Conservation (phyloP, 2,888 invertebrate genomes). For the Phyllotreta striolata region DNA sequence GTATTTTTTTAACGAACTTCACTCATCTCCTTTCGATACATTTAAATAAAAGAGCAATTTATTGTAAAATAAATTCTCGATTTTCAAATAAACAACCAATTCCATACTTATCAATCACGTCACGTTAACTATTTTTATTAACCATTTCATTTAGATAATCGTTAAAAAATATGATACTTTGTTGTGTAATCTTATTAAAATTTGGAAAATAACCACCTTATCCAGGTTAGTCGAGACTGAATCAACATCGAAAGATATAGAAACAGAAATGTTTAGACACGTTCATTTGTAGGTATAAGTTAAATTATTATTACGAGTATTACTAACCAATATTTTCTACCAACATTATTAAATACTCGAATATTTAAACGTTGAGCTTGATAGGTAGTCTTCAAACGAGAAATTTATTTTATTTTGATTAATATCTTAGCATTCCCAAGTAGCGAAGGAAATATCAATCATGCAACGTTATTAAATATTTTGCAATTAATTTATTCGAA, state of each 20-base stretch:
- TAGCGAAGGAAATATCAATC: slow-evolving; percentile 26
- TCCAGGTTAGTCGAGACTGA: too few species aligned
- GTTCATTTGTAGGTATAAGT: background rate
- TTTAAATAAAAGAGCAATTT: background rate
- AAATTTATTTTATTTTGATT: slow-evolving; percentile 23
- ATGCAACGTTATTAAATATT: slow-evolving; percentile 23
- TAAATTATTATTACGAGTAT: background rate
- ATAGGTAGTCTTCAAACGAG: slow-evolving; percentile 16
- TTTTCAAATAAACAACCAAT: too few species aligned
- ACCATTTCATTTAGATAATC: too few species aligned
- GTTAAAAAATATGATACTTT: too few species aligned
- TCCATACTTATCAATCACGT: too few species aligned
- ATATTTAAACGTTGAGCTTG: background rate
- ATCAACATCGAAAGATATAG: background rate
- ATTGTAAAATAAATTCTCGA: too few species aligned
- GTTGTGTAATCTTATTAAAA: too few species aligned
- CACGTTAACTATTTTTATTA: too few species aligned
- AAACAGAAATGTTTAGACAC: slow-evolving; percentile 3
- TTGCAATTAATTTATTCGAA: slow-evolving; percentile 25
- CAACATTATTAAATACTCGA: slow-evolving; percentile 1
- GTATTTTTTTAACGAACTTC: background rate
- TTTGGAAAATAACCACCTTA: too few species aligned
- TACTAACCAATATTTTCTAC: too few species aligned
- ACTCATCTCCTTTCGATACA: background rate
- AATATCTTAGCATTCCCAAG: slow-evolving; percentile 14